Evolutionary conservation across 2,113 vertebrate genomes (phyloP).

Genomic region (Cryptomyrus ogoouensis): DNA sequence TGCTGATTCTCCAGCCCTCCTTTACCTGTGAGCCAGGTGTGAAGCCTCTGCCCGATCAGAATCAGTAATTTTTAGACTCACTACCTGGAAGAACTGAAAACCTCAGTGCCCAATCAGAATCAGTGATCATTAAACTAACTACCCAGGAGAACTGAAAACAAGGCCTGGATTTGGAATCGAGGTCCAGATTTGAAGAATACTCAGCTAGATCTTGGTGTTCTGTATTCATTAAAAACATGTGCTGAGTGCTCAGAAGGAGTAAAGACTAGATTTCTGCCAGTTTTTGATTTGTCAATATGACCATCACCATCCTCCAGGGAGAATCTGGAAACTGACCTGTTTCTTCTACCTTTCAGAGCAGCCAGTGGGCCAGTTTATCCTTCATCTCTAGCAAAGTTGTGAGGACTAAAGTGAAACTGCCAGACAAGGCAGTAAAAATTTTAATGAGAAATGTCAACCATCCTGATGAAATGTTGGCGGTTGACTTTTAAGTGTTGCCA

Average conservation of each 20-base stretch:
- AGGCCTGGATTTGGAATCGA: neutral
- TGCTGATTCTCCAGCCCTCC: neutral
- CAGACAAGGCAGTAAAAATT: neutral
- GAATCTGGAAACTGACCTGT: neutral
- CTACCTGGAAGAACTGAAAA: neutral
- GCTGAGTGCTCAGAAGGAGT: neutral
- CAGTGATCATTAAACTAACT: neutral
- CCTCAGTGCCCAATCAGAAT: neutral
- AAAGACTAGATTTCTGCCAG: neutral
- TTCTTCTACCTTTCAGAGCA: neutral
- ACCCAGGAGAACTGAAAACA: neutral
- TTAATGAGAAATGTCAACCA: neutral
- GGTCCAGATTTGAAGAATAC: neutral
- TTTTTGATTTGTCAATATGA: neutral
- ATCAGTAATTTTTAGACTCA: neutral
- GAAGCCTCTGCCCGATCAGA: neutral
- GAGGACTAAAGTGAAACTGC: neutral
- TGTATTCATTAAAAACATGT: neutral
- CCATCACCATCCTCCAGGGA: neutral
- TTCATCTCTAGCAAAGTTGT: neutral
- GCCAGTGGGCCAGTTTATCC: neutral
- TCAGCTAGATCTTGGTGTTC: neutral
- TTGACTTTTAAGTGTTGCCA: neutral
- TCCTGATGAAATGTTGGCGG: neutral
- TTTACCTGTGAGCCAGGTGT: neutral